phyloP scores from a whole-genome alignment of 2,888 invertebrate species.

The Polietes domitor region DNA sequence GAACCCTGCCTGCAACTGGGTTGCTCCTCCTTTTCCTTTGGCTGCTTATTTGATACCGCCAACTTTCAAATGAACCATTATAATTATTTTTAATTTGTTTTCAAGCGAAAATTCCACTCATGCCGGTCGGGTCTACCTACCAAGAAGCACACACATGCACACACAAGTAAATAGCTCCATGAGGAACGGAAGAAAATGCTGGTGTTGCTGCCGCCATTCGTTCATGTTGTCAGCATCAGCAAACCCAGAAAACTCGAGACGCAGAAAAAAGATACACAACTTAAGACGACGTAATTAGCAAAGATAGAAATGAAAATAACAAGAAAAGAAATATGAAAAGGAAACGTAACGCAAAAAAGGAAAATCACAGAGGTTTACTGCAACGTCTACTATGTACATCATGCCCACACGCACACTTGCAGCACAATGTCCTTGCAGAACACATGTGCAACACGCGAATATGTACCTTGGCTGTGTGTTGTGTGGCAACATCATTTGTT shows the following conservation, averaged over 20 bases:
- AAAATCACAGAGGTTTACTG: not conserved
- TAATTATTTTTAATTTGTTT: slow-evolving; percentile 45
- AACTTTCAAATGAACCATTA: slow-evolving; percentile 35
- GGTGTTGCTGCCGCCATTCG: not conserved
- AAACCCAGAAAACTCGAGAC: slow-evolving; percentile 11
- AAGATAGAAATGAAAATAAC: slow-evolving; percentile 12
- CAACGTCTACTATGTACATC: not conserved
- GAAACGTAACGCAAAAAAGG: not conserved
- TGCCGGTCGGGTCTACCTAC: not conserved
- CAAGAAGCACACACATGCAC: not conserved
- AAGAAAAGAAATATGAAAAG: not conserved
- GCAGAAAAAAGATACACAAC: slow-evolving; percentile 17
- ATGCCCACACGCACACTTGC: not conserved
- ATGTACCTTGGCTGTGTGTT: not conserved
- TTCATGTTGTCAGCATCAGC: slow-evolving; percentile 10
- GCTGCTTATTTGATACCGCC: not conserved
- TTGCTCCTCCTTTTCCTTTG: not conserved
- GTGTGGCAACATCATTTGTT: slow-evolving; percentile 29
- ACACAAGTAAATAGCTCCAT: not conserved
- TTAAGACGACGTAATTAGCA: slow-evolving; percentile 59
- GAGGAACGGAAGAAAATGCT: not conserved
- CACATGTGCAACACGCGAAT: not conserved
- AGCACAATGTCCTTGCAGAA: not conserved
- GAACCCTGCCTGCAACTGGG: not conserved
- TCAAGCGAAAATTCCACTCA: not conserved